phyloP scores from a whole-genome alignment of 2,113 vertebrate species.

The Tenebrosternarchus preto region DNA sequence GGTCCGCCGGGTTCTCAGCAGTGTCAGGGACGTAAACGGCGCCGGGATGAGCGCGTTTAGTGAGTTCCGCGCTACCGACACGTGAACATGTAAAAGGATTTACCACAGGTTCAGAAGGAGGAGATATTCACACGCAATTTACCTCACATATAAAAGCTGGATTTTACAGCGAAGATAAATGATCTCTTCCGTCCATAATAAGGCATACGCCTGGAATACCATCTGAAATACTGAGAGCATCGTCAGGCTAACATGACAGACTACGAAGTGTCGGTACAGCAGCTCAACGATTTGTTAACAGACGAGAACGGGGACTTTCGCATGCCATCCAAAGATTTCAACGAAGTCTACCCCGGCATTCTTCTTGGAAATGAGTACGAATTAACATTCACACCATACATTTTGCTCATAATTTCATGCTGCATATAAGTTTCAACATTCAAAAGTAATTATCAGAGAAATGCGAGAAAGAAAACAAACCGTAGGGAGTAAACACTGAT shows the following conservation, averaged over 20 bases:
- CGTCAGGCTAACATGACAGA: slow-evolving; percentile 70
- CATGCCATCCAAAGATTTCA: slow-evolving; percentile 84
- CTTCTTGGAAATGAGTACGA: slow-evolving; percentile 91
- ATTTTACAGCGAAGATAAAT: background rate
- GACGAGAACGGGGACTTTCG: slow-evolving; percentile 86
- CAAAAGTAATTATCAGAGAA: no score
- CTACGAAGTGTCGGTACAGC: slow-evolving; percentile 84
- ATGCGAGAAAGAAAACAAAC: no score
- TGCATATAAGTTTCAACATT: no score
- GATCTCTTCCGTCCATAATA: no score
- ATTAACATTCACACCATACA: no score
- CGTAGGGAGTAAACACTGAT: background rate
- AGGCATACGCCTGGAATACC: background rate
- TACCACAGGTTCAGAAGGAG: background rate
- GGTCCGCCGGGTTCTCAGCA: background rate
- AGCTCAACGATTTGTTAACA: slow-evolving; percentile 88
- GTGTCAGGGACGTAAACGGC: no score
- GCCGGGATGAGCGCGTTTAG: background rate
- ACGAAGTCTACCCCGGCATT: slow-evolving; percentile 85
- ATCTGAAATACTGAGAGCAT: background rate
- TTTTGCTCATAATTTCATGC: no score
- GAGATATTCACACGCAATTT: no score
- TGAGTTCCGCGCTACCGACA: background rate
- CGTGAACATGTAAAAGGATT: background rate
- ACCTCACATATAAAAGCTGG: background rate